These are phyloP conservation scores for Apodemus sylvaticus DNA, from an alignment of 2,113 vertebrate genomes.

Conservation along the genomic window DNA sequence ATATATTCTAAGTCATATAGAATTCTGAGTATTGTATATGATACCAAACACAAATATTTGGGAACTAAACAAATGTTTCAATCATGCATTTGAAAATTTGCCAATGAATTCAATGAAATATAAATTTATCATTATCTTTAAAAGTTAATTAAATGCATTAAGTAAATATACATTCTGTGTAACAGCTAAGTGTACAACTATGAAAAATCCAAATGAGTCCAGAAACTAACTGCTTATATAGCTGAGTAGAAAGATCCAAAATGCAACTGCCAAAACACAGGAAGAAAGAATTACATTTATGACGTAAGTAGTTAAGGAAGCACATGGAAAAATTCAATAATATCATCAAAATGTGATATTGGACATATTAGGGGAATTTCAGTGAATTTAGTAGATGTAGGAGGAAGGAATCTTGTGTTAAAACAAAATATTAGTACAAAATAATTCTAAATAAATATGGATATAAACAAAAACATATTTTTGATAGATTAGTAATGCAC, in stretches of 20 bases:
- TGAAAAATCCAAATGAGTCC: not conserved
- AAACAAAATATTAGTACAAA: not conserved
- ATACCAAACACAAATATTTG: not conserved
- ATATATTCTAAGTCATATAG: not conserved
- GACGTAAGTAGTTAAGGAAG: not conserved
- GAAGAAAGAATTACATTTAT: not conserved
- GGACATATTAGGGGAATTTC: not conserved
- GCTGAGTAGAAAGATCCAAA: not conserved
- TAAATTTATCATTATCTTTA: conserved; percentile 21
- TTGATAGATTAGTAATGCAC: not conserved
- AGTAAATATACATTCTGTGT: not conserved
- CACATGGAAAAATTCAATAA: not conserved
- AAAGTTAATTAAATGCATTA: not conserved
- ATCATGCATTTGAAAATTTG: not conserved
- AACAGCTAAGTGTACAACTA: not conserved
- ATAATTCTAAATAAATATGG: not conserved
- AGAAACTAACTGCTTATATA: not conserved
- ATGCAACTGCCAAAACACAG: not conserved
- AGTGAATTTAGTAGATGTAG: not conserved
- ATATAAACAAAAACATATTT: not conserved
- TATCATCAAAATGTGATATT: not conserved
- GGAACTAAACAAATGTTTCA: not conserved
- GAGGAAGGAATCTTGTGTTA: not conserved
- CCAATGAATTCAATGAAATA: not conserved
- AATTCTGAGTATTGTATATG: not conserved